Base-by-base conservation (phyloP, 2,888 invertebrate genomes). In the Acanthacorydalis orientalis region DNA sequence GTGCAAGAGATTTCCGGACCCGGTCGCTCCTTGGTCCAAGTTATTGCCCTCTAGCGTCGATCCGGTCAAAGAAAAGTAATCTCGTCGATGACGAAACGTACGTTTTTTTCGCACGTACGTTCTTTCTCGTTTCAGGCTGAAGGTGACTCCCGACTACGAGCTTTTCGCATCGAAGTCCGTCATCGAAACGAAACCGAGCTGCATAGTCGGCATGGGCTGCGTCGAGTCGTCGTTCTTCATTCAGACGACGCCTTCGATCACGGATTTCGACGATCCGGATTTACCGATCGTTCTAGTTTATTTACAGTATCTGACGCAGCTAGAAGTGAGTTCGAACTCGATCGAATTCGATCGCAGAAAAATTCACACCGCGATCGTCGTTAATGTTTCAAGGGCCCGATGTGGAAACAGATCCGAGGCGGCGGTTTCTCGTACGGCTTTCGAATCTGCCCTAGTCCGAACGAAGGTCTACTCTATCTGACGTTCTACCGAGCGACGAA, bases 341-440 rank as follows among this genome's bases (percentile, higher is more conserved):
- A 16, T 42, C 11, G 31, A 15, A 44, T 31, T 15, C 23, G 33
- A 12, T 23, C 42, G 43, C 4, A 14, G 31, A 10, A 40, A 15
- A 46, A 40, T 16, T 1, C n/a, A 46, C 11, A 46, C 2, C 8
- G 11, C 7, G 2, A 23, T 23, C 23, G 23, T 23, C 12, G 15
- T 35, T 35, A 40, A 12, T 40, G 31, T 31, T 43, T 44, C 8
- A 63, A 83, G 81, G 90, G 91, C 45, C 89, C 90, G 31, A 78
- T 91, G 78, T 91, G 88, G 87, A 77, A 80, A 46, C 76, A 83
- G 62, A 83, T 93, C 53, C 75, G 93, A 54, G 92, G 92, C 37
- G 78, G 80, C 57, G 92, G 92, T 1, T 74, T 87, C 46, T 78
- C 91, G 0, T 93, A 93, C 65, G 74, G 80, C 46, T 90, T 84